Percentiles rank a stretch among this genome's conserved stretches.
phyloP scores from a whole-genome alignment of 2,113 vertebrate genomes.

The Sinocyclocheilus anophthalmus region DNA sequence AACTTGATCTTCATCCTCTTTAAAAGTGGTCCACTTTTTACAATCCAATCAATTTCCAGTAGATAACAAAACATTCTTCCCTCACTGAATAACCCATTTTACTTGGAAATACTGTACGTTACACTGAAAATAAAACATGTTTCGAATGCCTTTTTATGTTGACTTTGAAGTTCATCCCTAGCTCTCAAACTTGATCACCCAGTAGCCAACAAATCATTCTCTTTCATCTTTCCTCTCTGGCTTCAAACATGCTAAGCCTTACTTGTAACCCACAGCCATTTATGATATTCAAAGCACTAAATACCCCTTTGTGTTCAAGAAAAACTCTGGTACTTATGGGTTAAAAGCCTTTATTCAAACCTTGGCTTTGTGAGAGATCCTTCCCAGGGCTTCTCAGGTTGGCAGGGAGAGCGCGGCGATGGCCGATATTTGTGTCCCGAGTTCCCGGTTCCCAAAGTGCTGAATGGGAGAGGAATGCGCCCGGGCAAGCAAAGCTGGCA shows the following conservation, averaged over 20 bases:
- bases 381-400: slow-evolving; percentile 4
- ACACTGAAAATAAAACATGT: not conserved
- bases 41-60: not conserved
- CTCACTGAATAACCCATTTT: not conserved
- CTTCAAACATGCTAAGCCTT: slow-evolving; percentile 8
- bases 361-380: slow-evolving; percentile 31
- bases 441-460: slow-evolving; percentile 53
- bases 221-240: not conserved
- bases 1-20: not conserved
- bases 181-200: not conserved
- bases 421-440: slow-evolving; percentile 39
- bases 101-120: not conserved
- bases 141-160: not conserved
- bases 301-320: slow-evolving; percentile 32
- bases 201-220: slow-evolving; percentile 1
- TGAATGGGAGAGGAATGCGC: slow-evolving; percentile 55
- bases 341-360: slow-evolving; percentile 39
- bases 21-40: not conserved
- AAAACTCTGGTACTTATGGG: slow-evolving; percentile 27
- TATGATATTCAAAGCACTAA: slow-evolving; percentile 25
- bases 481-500: slow-evolving; percentile 53
- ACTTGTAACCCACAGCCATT: slow-evolving; percentile 16
- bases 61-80: not conserved
- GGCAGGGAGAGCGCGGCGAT: not conserved
- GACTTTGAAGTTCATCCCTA: not conserved